Conservation (phyloP, 2,113 vertebrate species). For the Lasiurus cinereus region DNA sequence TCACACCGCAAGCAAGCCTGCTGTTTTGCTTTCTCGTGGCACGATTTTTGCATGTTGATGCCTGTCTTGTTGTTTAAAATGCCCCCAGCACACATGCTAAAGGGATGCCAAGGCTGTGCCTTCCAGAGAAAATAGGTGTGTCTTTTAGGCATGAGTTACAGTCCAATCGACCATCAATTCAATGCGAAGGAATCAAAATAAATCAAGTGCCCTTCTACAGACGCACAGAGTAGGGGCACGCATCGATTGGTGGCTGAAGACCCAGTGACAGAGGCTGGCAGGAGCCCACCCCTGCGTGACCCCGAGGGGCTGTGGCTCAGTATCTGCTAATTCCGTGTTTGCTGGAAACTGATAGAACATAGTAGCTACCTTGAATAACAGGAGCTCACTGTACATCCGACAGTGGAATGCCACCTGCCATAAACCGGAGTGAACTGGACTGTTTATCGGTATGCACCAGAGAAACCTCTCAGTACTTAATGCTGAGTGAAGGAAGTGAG, state of each 20-base stretch:
- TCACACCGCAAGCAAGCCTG: neutral
- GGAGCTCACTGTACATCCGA: neutral
- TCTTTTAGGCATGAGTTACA: neutral
- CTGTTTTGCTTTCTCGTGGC: neutral
- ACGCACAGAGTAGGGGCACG: neutral
- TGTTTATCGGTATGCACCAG: neutral
- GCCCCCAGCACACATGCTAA: neutral
- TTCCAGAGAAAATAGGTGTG: neutral
- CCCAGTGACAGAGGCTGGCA: neutral
- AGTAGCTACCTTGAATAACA: neutral
- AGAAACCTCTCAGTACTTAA: neutral
- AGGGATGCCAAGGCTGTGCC: neutral
- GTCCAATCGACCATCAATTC: neutral
- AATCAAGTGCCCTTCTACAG: neutral
- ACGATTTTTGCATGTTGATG: neutral
- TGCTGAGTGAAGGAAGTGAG: neutral
- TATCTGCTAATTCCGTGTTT: neutral
- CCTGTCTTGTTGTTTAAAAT: neutral
- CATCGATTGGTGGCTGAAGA: neutral
- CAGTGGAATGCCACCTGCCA: neutral
- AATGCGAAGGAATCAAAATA: neutral
- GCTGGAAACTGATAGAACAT: neutral
- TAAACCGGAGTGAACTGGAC: neutral
- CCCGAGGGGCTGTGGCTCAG: neutral
- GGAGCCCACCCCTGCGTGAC: neutral